These are phyloP conservation scores for Podabrus alpinus DNA, from an alignment of 2,888 invertebrate genomes.

Conservation along the genomic window DNA sequence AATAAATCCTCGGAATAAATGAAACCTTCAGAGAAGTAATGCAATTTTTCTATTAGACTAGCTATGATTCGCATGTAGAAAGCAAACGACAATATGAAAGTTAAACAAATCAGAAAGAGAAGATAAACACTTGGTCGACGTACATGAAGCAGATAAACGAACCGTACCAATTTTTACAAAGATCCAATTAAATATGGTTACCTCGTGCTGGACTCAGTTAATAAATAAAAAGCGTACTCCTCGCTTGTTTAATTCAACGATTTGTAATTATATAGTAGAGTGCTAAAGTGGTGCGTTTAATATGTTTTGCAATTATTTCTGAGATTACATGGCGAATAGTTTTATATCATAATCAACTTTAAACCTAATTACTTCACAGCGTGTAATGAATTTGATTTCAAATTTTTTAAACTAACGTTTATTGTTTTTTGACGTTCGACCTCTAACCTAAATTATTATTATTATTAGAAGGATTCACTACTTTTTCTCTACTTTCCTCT, in stretches of 20 bases:
- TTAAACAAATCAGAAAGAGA: constrained; percentile 10
- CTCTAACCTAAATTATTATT: too few species aligned
- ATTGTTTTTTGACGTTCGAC: background rate
- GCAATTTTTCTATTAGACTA: constrained; percentile 19
- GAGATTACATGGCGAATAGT: constrained; percentile 13
- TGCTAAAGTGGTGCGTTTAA: constrained; percentile 35
- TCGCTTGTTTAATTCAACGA: constrained; percentile 39
- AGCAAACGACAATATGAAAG: constrained; percentile 6
- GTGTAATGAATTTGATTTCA: background rate
- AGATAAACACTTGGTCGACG: constrained; percentile 4
- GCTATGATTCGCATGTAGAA: constrained; percentile 16
- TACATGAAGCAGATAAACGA: constrained; percentile 40
- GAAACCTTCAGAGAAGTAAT: constrained; percentile 22
- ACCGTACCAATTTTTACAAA: constrained; percentile 43
- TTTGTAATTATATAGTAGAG: constrained; percentile 38
- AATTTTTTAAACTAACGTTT: background rate
- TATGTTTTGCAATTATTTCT: constrained; percentile 18
- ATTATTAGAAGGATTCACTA: background rate
- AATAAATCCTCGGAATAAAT: constrained; percentile 19
- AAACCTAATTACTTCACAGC: constrained; percentile 16
- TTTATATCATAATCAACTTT: constrained; percentile 26
- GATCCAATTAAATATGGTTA: constrained; percentile 45
- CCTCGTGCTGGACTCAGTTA: constrained; percentile 36
- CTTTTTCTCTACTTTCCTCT: background rate
- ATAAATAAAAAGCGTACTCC: constrained; percentile 38